Evolutionary conservation across 1,140 invertebrate species (phyloP).

Genomic region (Cephus cinctus): DNA sequence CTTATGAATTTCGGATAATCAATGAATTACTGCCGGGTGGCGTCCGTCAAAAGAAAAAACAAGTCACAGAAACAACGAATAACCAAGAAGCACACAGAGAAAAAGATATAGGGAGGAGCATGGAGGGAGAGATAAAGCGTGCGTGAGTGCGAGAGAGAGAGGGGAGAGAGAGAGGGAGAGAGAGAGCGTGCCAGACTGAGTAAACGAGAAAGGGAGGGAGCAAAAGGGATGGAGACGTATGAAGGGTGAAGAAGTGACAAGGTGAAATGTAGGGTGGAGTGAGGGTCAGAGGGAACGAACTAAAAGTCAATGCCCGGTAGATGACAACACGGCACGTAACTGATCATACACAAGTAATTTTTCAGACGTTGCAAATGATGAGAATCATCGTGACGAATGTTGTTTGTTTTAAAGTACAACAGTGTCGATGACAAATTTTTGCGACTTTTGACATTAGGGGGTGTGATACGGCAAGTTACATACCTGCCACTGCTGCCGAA

Average conservation of each 20-base stretch:
- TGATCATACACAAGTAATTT: slow-evolving; percentile 5
- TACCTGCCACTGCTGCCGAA: slow-evolving; percentile 26
- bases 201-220: background rate
- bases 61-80: no score
- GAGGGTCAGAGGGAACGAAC: slow-evolving; percentile 4
- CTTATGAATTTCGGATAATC: no score
- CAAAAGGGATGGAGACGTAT: background rate
- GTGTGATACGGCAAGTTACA: slow-evolving; percentile 6
- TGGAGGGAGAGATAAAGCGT: no score
- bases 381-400: background rate
- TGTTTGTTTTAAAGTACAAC: background rate
- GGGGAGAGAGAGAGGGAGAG: background rate
- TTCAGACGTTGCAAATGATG: slow-evolving; percentile 1
- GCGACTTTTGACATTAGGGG: background rate
- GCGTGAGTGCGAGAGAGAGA: no score
- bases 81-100: no score
- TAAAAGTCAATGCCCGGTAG: slow-evolving; percentile 31
- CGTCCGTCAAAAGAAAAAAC: no score
- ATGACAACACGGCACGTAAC: slow-evolving; percentile 31
- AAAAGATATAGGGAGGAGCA: no score
- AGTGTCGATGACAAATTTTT: background rate
- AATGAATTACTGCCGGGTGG: no score
- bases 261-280: slow-evolving; percentile 10
- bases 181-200: background rate
- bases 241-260: slow-evolving; percentile 1